Base-by-base conservation (phyloP, 2,797 vertebrate species). In the Anabacerthia variegaticeps region DNA sequence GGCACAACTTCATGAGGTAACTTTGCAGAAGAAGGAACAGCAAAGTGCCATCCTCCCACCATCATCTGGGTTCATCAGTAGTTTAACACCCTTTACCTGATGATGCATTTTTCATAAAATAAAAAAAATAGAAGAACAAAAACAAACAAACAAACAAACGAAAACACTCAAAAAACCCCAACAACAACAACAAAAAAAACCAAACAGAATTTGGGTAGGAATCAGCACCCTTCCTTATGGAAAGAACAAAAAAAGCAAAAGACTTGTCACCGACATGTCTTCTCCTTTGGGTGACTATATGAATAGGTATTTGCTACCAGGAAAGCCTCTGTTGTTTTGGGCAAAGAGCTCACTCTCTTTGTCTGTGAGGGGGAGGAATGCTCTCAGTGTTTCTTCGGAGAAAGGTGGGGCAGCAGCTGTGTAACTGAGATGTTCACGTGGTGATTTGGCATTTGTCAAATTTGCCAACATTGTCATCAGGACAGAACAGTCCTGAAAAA, bases 401-500 rank as follows among this genome's bases (percentile, higher is more conserved):
- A 75, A 89, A 92, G 92, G 92, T 92, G 88, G 78, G 88, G 87
- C 92, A 72, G 73, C 85, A 90, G 61, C 81, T 91, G 51, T n/a
- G 63, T 55, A 66, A 90, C 49, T 37, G 77, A 88, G 73, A 26
- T 51, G 32, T 19, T 86, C 89, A 86, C 1, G 14, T 63, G 85
- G 62, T 91, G 59, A 17, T 49, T 72, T 96, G 89, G 74, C 91
- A 76, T 37, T 37, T 37, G 36, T 37, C 36, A 37, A 37, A 37
- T 37, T 37, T 37, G 36, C 27, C 43, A 89, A 41, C 80, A 77
- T 78, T 59, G 52, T 76, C 61, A 79, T 36, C 41, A 51, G 41
- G 61, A 85, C 46, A 89, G 80, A 86, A 62, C 51, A 66, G 26
- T 36, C 26, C 18, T 44, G 75, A 84, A 63, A 30, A 67, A 92